Evolutionary conservation across 2,113 vertebrate genomes (phyloP), one percentile per base, ranked within the genome.

Genomic region (Crotalus viridis): DNA sequence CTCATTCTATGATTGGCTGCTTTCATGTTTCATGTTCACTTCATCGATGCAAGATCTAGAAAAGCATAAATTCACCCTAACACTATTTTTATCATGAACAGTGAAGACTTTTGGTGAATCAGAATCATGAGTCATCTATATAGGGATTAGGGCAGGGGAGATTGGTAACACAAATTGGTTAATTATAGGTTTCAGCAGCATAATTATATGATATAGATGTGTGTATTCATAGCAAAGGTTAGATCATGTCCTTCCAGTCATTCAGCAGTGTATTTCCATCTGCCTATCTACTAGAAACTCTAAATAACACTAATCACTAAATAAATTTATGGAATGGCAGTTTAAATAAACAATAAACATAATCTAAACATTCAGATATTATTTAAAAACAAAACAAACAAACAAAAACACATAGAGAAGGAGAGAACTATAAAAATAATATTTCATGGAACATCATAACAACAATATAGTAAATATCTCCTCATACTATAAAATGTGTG

Each of bases 391-490:
- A 64, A 6, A 21, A 92, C 33, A 54, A 89, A 33, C 2, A 43
- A 87, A 17, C 43, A 43, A 51, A 85, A 64, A 51, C 28, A 52
- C 33, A 64, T 13, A 52, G 48, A 81, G 10, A 21, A 0, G 22
- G 17, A 87, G 12, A 87, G 24, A 89, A 24, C 88, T 56, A 6
- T 57, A 57, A 57, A 56, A 57, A 57, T 5, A 57, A 46, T 85
- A 92, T 81, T 64, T 89, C 57, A 28, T 5, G 39, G 56, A 64
- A 90, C 55, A 52, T 90, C 81, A 87, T 93, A 93, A 93, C 48
- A 87, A 48, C 48, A 86, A 61, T 55, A 33, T 43, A 64, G 52
- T 86, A 87, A 61, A 90, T 90, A 64, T 93, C n/a, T 56, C 55
- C 13, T 39, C 81, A 54, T 54, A 26, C 56, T 90, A 26, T 64